A percentile compares a stretch with the other conserved stretches of the same genome.
These are phyloP conservation scores for Antheraea pernyi DNA, from an alignment of 1,140 invertebrate genomes.

Conservation along the genomic window DNA sequence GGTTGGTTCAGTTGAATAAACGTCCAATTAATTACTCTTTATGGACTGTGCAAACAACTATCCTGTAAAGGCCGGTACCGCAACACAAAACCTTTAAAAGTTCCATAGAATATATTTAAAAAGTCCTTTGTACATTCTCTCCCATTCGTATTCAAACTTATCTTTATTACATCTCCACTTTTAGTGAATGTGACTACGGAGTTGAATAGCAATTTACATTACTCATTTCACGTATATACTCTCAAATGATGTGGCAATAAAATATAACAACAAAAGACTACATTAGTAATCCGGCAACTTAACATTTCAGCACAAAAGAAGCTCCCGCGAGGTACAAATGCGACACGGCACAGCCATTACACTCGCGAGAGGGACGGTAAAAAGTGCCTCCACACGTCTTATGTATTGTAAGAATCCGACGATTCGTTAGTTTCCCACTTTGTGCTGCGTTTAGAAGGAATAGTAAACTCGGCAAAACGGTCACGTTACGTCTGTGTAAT, in stretches of 20 bases:
- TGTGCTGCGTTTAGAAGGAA: neutral
- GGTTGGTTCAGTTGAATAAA: too few relatives aligned
- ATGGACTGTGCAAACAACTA: too few relatives aligned
- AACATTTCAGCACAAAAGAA: slow-evolving; percentile 13
- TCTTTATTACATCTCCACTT: slow-evolving; percentile 2
- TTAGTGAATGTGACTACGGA: neutral
- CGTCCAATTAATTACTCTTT: too few relatives aligned
- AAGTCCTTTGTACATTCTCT: neutral
- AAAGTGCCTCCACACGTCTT: slow-evolving; percentile 5
- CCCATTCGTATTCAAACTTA: neutral
- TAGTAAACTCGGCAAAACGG: neutral
- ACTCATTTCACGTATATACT: neutral
- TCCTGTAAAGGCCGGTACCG: too few relatives aligned
- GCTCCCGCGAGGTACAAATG: slow-evolving; percentile 1
- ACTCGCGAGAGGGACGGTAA: slow-evolving; percentile 1
- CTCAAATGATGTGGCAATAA: slow-evolving; percentile 1
- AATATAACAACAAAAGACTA: slow-evolving; percentile 6
- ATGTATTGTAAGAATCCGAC: neutral
- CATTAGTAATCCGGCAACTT: slow-evolving; percentile 3
- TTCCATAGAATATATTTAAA: too few relatives aligned
- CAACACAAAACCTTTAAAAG: too few relatives aligned
- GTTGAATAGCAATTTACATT: neutral
- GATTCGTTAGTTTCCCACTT: slow-evolving; percentile 5
- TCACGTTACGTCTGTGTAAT: neutral
- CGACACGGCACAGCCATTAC: slow-evolving; percentile 9